Evolutionary conservation across 1,140 invertebrate species (phyloP).

Genomic region (Battus philenor): DNA sequence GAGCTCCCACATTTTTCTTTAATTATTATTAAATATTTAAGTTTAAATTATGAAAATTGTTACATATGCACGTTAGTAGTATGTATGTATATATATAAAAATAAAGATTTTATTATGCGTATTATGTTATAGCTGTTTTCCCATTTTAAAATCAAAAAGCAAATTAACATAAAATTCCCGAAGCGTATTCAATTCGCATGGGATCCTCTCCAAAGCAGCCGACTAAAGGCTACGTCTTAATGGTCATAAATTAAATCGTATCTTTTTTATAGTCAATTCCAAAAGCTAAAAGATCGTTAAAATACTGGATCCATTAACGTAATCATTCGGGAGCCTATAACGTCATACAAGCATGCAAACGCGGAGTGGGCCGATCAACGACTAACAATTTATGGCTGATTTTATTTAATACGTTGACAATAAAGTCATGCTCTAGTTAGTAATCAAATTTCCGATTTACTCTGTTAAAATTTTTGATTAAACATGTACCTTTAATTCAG

Average conservation of each 20-base stretch:
- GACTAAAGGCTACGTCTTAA: constrained; percentile 40
- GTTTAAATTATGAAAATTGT: no score
- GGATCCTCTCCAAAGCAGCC: constrained; percentile 22
- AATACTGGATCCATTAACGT: constrained; percentile 55
- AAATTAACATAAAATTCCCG: constrained; percentile 8
- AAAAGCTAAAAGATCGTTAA: constrained; percentile 60
- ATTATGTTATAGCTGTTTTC: no score
- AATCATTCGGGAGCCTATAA: constrained; percentile 60
- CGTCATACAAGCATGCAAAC: constrained; percentile 53
- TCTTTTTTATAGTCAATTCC: constrained; percentile 60
- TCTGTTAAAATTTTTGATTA: no score
- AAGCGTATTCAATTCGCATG: constrained; percentile 31
- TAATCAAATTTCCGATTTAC: no score
- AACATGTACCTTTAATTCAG: no score
- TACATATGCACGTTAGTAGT: no score
- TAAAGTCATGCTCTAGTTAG: background rate
- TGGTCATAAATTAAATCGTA: constrained; percentile 56
- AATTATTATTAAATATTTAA: no score
- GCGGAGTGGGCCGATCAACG: constrained; percentile 9
- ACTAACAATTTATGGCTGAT: constrained; percentile 8
- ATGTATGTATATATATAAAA: no score
- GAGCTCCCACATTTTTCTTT: no score
- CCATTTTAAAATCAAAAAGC: constrained; percentile 9
- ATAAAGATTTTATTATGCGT: no score
- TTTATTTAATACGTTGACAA: constrained; percentile 12